Base-by-base conservation (phyloP, 1,140 invertebrate species). In the Temnothorax curvispinosus region DNA sequence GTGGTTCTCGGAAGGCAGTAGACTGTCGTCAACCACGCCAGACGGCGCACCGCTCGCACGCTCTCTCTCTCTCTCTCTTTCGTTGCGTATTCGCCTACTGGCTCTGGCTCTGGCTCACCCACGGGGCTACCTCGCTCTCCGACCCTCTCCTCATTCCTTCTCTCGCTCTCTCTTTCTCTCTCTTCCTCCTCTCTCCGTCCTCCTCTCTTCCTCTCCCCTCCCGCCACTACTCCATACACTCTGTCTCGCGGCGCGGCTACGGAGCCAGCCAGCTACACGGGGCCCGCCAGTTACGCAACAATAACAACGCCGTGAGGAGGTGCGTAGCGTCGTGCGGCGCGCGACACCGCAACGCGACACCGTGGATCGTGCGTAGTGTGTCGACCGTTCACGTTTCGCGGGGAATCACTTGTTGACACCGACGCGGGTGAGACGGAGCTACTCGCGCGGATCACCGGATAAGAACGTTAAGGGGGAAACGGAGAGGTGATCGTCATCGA, bases 21-120 rank as follows among this genome's bases (percentile, higher is more conserved):
- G 94, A 95, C 94, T 94, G 94, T 95, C 94, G 94, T 92, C 94
- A 94, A 94, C 91, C 92, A 95, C 93, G 93, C 94, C 93, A 95
- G 94, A 95, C 94, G 94, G 94, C 94, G 94, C 94, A 95, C 92
- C 91, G 93, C 91, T 94, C 94, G 89, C 89, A 72, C 88, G 58
- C 81, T 90, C 75, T 87, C 80, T 87, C 38, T 38, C 38, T 38
- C 85, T 89, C 85, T 64, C 81, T 90, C 75, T 87, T 75, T 87
- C 86, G 32, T 75, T 65, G 75, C 62, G 84, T 87, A 87, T 86
- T 91, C 90, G 87, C 90, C 88, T 86, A 89, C 90, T 89, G 88
- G 27, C 27, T 27, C 27, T 27, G 27, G 27, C 27, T 27, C 27
- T 27, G 27, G 88, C 78, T 88, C 90, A 92, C 87, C 87, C 90